Conservation (phyloP, 2,797 vertebrate genomes). For the Gadopsis bispinosus region DNA sequence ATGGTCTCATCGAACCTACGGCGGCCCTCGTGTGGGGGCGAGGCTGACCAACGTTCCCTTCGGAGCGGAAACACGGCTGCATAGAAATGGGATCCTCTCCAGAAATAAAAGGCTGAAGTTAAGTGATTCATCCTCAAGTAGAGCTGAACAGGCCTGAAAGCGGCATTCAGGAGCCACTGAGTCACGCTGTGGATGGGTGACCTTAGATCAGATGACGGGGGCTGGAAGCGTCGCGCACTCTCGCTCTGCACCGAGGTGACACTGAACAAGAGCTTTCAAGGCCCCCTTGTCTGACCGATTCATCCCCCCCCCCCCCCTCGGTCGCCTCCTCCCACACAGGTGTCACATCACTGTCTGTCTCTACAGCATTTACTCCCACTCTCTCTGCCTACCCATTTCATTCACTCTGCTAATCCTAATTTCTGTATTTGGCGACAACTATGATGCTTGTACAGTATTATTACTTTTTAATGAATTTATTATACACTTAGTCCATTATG, state of each 20-base stretch:
- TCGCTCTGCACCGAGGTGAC: constrained; percentile 64
- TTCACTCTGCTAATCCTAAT: neutral
- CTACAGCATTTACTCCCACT: neutral
- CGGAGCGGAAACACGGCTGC: constrained; percentile 50
- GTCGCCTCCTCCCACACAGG: constrained; percentile 53
- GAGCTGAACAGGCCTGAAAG: constrained; percentile 65
- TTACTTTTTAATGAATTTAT: neutral
- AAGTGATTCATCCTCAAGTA: constrained; percentile 73
- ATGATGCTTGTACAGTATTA: too few relatives aligned
- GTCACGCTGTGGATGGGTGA: constrained; percentile 71
- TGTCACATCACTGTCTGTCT: too few relatives aligned
- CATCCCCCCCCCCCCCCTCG: constrained; percentile 30
- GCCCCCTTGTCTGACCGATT: constrained; percentile 64
- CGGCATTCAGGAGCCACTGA: constrained; percentile 73
- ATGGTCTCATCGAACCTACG: constrained; percentile 62
- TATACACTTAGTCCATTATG: neutral
- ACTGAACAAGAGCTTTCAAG: constrained; percentile 71
- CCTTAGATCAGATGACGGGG: constrained; percentile 76
- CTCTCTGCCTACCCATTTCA: constrained; percentile 27
- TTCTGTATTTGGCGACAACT: neutral
- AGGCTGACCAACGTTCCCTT: constrained; percentile 68
- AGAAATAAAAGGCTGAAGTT: constrained; percentile 73
- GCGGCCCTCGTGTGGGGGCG: constrained; percentile 59
- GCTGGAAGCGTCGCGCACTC: constrained; percentile 54
- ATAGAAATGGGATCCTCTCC: constrained; percentile 71